Base-by-base conservation (phyloP, 2,888 invertebrate genomes). In the Nomada goodeniana region DNA sequence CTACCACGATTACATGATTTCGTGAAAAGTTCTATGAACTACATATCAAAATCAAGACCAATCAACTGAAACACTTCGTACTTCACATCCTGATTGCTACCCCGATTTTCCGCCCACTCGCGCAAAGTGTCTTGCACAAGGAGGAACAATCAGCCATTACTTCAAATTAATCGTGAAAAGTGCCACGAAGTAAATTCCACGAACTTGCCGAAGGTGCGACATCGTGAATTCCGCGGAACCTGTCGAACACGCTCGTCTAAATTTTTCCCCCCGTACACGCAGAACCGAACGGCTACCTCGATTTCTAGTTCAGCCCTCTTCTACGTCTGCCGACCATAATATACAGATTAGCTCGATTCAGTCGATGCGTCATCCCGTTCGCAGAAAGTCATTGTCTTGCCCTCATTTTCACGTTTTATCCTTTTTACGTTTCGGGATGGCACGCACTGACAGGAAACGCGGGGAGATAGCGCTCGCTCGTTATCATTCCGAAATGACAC, bases 381-480 rank as follows among this genome's bases (percentile, higher is more conserved):
- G 71, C 76, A 70, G 84, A 86, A 86, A 85, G 85, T 87, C 82
- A 89, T 87, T 88, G 78, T 88, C 83, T 89, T 83, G 86, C 78
- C 77, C 80, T 78, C 81, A 71, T 89, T 88, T 85, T 82, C 76
- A 82, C 65, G 78, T 85, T 87, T 87, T 79, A 76, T 86, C 83
- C 76, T 84, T 83, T 86, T 82, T 83, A 72, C 69, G 75, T 88
- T 82, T 85, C 73, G 69, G 79, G 76, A 86, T 74, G 82, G 78
- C 82, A 82, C 78, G 78, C 81, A 67, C 82, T 86, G 88, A 74
- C 90, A 87, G 90, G 90, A 91, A 90, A 75, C 75, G 71, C 82
- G 53, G 50, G 53, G 36, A 86, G 91, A 91, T 90, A 91, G 72
- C 50, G 50, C 52, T 70, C 55, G 68, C 44, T 65, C 83, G 80